Evolutionary conservation across 2,888 invertebrate species (phyloP).

Genomic region (Xestoiulus laeticollis): DNA sequence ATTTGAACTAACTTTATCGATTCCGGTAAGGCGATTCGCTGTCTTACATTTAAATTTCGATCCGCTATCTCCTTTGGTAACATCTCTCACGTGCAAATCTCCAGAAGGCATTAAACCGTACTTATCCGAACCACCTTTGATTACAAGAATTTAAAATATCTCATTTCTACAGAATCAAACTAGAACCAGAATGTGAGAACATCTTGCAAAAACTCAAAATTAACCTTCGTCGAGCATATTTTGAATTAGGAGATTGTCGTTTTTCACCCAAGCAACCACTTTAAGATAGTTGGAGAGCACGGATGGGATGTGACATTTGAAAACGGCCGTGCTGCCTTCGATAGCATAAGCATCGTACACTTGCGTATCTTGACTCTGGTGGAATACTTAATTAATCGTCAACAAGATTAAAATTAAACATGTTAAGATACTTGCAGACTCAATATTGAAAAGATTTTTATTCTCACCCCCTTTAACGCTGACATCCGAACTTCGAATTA

Average conservation of each 20-base stretch:
- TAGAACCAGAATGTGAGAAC: too few relatives aligned
- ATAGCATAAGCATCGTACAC: conserved; percentile 53
- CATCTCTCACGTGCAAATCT: conserved; percentile 51
- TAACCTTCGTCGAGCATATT: not conserved
- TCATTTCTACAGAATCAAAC: not conserved
- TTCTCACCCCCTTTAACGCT: conserved; percentile 47
- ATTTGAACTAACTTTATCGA: conserved; percentile 45
- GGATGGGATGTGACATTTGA: conserved; percentile 53
- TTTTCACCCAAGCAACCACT: conserved; percentile 51
- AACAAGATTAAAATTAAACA: too few relatives aligned
- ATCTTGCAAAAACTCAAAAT: not conserved
- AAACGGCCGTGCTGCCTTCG: conserved; percentile 49
- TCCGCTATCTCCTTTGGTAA: not conserved
- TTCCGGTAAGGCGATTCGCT: conserved; percentile 16
- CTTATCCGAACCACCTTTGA: conserved; percentile 46
- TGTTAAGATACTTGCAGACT: too few relatives aligned
- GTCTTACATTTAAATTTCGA: conserved; percentile 52
- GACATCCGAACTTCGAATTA: conserved; percentile 46
- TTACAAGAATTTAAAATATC: not conserved
- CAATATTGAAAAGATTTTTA: too few relatives aligned
- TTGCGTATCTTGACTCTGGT: conserved; percentile 48
- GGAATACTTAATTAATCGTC: conserved; percentile 44
- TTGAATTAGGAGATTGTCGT: conserved; percentile 53
- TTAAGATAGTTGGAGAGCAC: conserved; percentile 42
- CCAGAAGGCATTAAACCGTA: conserved; percentile 51